These are phyloP conservation scores for Eolophus roseicapilla DNA, from an alignment of 2,113 vertebrate species.

Conservation along the genomic window DNA sequence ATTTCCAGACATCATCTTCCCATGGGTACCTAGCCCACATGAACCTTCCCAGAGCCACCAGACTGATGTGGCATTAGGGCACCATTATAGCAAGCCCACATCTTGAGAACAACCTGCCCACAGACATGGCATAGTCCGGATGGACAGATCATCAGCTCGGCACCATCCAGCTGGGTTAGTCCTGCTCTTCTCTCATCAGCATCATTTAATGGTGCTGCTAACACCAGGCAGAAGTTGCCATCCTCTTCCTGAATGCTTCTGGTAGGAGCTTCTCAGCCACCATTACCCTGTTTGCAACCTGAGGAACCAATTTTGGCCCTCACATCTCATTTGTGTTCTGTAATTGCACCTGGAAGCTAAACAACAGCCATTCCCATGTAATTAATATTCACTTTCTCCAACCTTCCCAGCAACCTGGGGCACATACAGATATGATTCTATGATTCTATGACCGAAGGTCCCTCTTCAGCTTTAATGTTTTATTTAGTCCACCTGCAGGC, in stretches of 20 bases:
- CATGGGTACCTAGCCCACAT: fast-evolving
- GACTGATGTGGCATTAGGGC: fast-evolving
- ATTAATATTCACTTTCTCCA: background rate
- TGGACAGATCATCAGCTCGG: background rate
- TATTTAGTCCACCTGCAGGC: background rate
- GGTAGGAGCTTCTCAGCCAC: background rate
- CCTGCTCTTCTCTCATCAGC: background rate
- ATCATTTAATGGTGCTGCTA: background rate
- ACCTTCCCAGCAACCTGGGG: no score
- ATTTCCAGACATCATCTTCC: background rate
- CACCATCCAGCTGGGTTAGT: fast-evolving
- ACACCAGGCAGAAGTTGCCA: background rate
- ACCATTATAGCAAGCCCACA: background rate
- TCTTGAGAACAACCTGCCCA: background rate
- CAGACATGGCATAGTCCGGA: fast-evolving
- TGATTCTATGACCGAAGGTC: no score
- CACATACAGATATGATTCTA: background rate
- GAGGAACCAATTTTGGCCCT: background rate
- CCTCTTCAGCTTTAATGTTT: background rate
- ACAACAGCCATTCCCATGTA: background rate
- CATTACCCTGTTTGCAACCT: background rate
- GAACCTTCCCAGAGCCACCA: background rate
- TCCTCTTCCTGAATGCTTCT: background rate
- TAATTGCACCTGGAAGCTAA: background rate
- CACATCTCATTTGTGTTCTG: fast-evolving